Evolutionary conservation across 2,113 vertebrate genomes (phyloP).

Genomic region (Melanerpes formicivorus): DNA sequence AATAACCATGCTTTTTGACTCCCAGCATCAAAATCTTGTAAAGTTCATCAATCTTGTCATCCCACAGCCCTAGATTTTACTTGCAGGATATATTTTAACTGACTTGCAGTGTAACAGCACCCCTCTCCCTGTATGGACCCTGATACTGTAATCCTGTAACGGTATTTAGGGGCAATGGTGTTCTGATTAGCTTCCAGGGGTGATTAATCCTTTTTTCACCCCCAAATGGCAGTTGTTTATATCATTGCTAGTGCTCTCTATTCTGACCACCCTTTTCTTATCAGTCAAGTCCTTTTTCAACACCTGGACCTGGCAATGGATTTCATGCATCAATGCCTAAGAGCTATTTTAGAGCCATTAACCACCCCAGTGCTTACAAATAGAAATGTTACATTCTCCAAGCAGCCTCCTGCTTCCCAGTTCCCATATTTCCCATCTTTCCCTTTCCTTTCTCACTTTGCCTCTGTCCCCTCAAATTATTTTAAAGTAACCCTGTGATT

Average conservation of each 20-base stretch:
- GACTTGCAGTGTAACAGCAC: neutral
- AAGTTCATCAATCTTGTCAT: neutral
- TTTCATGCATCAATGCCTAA: slow-evolving; percentile 52
- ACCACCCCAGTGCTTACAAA: neutral
- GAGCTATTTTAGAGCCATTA: slow-evolving; percentile 52
- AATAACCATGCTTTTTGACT: neutral
- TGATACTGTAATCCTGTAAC: slow-evolving; percentile 34
- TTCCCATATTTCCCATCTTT: neutral
- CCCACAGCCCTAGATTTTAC: neutral
- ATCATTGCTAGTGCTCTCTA: neutral
- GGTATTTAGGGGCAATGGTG: neutral
- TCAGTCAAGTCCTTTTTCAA: slow-evolving; percentile 53
- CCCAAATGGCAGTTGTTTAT: slow-evolving; percentile 53
- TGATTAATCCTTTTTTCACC: slow-evolving; percentile 27
- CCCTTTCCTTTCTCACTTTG: neutral
- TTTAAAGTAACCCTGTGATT: neutral
- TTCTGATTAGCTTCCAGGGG: slow-evolving; percentile 26
- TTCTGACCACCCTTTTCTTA: slow-evolving; percentile 47
- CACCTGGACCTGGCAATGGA: slow-evolving; percentile 57
- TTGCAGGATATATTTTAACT: neutral
- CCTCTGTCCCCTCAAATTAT: neutral
- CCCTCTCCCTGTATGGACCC: neutral
- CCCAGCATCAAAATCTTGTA: neutral
- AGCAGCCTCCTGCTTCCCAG: neutral
- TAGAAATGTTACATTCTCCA: neutral